Percentiles rank a stretch among this genome's conserved stretches.
Evolutionary conservation across 1,140 invertebrate species (phyloP).

Genomic region (Drosophila lacertosa): DNA sequence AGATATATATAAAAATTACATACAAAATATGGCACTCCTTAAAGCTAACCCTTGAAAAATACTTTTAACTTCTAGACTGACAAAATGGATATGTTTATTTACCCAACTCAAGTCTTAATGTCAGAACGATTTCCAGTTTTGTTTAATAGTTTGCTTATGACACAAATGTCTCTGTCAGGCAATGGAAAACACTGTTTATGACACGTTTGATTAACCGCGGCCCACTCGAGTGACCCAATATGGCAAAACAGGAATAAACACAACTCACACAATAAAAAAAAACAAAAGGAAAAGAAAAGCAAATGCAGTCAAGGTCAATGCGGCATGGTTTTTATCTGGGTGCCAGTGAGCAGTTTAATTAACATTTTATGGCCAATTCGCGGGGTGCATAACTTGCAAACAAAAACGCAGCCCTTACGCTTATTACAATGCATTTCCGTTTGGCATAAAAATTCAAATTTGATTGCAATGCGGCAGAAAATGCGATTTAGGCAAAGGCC

Average conservation of each 20-base stretch:
- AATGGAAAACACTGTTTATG: background rate
- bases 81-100: no score
- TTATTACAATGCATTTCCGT: constrained; percentile 73
- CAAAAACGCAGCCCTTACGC: constrained; percentile 48
- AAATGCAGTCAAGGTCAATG: constrained; percentile 33
- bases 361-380: constrained; percentile 47
- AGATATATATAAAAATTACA: no score
- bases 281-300: no score
- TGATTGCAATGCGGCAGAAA: constrained; percentile 80
- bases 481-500: constrained; percentile 72
- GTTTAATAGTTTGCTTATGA: background rate
- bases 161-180: background rate
- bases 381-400: constrained; percentile 23
- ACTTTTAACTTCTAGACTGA: no score
- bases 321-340: constrained; percentile 26
- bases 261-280: no score
- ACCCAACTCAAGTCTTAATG: no score
- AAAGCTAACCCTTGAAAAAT: no score
- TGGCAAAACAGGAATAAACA: background rate
- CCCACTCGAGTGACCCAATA: constrained; percentile 1
- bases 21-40: no score
- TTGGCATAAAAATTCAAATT: constrained; percentile 79
- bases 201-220: background rate
- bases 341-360: constrained; percentile 31
- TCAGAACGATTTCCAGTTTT: no score